phyloP scores from a whole-genome alignment of 2,113 vertebrate genomes.

The Gymnogyps californianus region DNA sequence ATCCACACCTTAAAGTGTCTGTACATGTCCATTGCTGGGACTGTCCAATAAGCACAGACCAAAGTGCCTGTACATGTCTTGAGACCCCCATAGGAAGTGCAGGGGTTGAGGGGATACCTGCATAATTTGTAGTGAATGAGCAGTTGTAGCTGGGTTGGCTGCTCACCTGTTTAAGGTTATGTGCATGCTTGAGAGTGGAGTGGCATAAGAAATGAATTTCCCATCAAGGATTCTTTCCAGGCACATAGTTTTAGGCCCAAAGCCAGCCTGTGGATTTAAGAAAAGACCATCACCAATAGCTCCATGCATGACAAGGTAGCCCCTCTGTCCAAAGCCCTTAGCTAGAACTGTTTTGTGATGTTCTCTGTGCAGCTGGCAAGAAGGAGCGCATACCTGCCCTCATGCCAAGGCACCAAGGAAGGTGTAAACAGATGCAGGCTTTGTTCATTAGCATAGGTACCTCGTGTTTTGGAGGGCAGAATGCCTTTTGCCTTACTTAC shows the following conservation, averaged over 20 bases:
- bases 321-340: neutral
- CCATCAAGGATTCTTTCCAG: neutral
- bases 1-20: neutral
- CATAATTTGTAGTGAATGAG: neutral
- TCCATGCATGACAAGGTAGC: neutral
- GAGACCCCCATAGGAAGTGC: neutral
- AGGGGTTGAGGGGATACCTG: accelerated
- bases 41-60: neutral
- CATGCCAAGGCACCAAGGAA: accelerated
- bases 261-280: neutral
- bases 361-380: neutral
- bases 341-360: neutral
- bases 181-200: neutral
- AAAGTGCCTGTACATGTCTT: neutral
- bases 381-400: neutral
- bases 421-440: neutral
- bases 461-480: neutral
- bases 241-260: neutral
- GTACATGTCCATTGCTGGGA: neutral
- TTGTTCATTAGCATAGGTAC: neutral
- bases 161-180: neutral
- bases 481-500: neutral
- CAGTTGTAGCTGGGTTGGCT: too few species aligned
- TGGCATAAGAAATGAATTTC: neutral
- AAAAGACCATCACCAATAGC: neutral